Percentiles rank a stretch among this genome's conserved stretches.
Evolutionary conservation across 2,797 vertebrate species (phyloP).

Genomic region (Hafferia zeledoni): DNA sequence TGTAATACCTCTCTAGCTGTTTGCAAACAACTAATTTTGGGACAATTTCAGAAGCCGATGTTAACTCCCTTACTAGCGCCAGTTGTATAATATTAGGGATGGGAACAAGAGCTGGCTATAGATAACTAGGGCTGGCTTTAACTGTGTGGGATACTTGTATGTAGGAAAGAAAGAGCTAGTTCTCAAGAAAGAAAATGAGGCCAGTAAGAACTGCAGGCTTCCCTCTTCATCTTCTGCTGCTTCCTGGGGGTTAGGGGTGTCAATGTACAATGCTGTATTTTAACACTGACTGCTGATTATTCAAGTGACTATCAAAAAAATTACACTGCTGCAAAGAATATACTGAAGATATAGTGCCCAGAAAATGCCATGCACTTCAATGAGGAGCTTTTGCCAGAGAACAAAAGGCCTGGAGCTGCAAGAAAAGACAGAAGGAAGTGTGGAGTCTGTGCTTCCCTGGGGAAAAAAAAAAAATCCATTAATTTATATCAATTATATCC

Average conservation of each 20-base stretch:
- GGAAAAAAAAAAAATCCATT: neutral
- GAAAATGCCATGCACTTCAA: slow-evolving; percentile 65
- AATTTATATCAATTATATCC: slow-evolving; percentile 36
- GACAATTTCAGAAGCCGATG: neutral
- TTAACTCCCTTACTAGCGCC: slow-evolving; percentile 12
- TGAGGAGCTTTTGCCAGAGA: slow-evolving; percentile 33
- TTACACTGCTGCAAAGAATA: slow-evolving; percentile 54
- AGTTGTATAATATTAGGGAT: neutral
- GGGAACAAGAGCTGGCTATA: slow-evolving; percentile 26
- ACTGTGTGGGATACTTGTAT: slow-evolving; percentile 54
- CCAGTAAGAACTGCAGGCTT: slow-evolving; percentile 41
- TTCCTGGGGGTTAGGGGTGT: slow-evolving; percentile 42
- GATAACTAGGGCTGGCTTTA: slow-evolving; percentile 18
- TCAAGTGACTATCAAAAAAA: slow-evolving; percentile 65
- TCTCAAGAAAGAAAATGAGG: slow-evolving; percentile 57
- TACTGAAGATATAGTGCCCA: slow-evolving; percentile 59
- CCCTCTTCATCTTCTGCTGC: slow-evolving; percentile 42
- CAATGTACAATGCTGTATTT: slow-evolving; percentile 46
- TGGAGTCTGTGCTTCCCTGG: neutral
- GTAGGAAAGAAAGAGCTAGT: slow-evolving; percentile 61
- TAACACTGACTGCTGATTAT: slow-evolving; percentile 61
- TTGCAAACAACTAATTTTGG: neutral
- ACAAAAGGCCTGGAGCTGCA: slow-evolving; percentile 35
- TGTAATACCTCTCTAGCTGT: neutral
- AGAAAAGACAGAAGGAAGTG: slow-evolving; percentile 45